Percentiles rank a stretch among this genome's conserved stretches.
Evolutionary conservation across 2,113 vertebrate species (phyloP).

Genomic region (Varanus komodoensis): DNA sequence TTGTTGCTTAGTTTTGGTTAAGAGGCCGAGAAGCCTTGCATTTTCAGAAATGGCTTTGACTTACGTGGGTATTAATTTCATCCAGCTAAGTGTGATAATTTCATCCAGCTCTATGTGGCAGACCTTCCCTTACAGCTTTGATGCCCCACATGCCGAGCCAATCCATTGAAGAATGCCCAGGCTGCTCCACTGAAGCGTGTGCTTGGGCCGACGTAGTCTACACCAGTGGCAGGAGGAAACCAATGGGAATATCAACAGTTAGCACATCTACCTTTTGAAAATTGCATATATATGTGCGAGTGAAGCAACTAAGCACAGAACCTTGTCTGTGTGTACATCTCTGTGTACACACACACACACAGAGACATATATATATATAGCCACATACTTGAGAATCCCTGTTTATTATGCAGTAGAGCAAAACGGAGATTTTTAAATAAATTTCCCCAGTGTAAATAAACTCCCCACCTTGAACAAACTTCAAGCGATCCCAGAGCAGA

Average conservation of each 20-base stretch:
- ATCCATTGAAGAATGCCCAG: not conserved
- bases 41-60: not conserved
- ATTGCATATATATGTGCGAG: fast-evolving
- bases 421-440: conserved; percentile 80
- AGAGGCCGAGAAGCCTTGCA: not conserved
- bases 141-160: not conserved
- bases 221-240: not conserved
- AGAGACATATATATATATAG: not conserved
- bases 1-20: not conserved
- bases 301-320: not conserved
- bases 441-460: conserved; percentile 81
- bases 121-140: not conserved
- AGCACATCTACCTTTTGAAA: not conserved
- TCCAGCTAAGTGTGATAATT: not conserved
- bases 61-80: not conserved
- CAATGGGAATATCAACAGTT: not conserved
- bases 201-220: not conserved
- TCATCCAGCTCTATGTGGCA: not conserved
- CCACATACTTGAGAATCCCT: conserved; percentile 58
- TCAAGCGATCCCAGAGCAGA: conserved; percentile 63
- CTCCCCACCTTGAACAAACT: conserved; percentile 66
- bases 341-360: not conserved
- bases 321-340: conserved; percentile 22
- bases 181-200: fast-evolving
- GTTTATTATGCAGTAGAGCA: conserved; percentile 67